A percentile compares a stretch with the other conserved stretches of the same genome.
Conservation (phyloP, 1,140 invertebrate species). For the Piezodorus guildinii region DNA sequence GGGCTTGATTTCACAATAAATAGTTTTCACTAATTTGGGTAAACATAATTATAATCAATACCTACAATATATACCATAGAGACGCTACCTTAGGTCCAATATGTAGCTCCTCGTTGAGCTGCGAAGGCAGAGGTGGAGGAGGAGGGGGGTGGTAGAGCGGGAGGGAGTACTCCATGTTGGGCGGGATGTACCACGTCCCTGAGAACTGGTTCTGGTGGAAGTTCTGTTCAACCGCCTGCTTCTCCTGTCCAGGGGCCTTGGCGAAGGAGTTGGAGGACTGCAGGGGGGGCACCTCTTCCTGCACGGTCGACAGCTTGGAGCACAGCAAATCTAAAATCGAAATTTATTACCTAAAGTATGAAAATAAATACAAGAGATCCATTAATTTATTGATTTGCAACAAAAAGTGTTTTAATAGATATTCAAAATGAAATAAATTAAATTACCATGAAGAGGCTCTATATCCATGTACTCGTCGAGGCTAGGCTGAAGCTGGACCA, state of each 20-base stretch:
- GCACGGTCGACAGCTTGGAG: constrained; percentile 48
- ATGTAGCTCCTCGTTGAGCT: too few relatives aligned
- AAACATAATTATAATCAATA: too few relatives aligned
- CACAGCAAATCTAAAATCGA: constrained; percentile 42
- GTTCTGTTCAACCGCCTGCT: neutral
- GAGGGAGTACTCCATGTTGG: neutral
- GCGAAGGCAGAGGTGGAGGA: neutral
- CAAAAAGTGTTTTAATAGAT: too few relatives aligned
- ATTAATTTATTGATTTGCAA: too few relatives aligned
- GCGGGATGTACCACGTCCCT: neutral
- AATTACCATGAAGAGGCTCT: constrained; percentile 66
- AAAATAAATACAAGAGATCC: too few relatives aligned
- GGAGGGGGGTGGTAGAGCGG: neutral
- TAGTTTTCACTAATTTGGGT: too few relatives aligned
- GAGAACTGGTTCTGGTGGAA: neutral
- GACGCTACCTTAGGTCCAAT: too few relatives aligned
- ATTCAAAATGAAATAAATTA: too few relatives aligned
- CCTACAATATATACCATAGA: too few relatives aligned
- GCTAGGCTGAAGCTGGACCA: constrained; percentile 91
- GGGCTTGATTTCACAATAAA: too few relatives aligned
- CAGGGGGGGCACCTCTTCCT: constrained; percentile 41
- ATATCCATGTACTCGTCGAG: constrained; percentile 92
- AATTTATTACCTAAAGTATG: too few relatives aligned
- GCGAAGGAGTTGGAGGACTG: neutral
- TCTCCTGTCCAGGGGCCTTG: neutral